phyloP scores from a whole-genome alignment of 2,113 vertebrate genomes.

The Xenopus borealis region DNA sequence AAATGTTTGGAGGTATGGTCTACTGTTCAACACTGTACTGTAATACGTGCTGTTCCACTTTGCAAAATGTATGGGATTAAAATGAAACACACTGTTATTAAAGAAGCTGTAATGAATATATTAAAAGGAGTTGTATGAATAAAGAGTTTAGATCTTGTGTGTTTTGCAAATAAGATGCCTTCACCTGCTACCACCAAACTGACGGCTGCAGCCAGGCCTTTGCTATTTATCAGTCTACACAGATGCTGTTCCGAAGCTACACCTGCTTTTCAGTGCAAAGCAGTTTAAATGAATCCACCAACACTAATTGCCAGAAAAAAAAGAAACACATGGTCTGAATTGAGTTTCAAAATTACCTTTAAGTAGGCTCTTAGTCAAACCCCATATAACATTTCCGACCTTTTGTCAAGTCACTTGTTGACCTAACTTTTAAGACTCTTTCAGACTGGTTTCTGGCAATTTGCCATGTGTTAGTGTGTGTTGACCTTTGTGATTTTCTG shows the following conservation, averaged over 20 bases:
- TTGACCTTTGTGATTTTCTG: neutral
- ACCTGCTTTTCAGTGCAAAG: neutral
- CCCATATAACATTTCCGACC: neutral
- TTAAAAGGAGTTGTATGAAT: too few relatives aligned
- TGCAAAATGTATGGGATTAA: too few relatives aligned
- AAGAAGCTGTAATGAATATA: too few relatives aligned
- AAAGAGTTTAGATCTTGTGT: too few relatives aligned
- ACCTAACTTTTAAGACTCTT: neutral
- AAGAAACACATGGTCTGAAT: neutral
- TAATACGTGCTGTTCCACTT: too few relatives aligned
- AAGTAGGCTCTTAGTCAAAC: slow-evolving; percentile 1
- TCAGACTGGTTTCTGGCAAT: neutral
- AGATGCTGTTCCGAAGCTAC: neutral
- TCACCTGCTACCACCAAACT: neutral
- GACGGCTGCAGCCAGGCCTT: neutral
- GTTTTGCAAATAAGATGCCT: too few relatives aligned
- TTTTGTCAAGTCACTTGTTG: slow-evolving; percentile 3
- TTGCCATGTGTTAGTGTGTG: neutral
- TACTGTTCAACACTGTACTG: too few relatives aligned
- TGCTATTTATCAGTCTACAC: neutral
- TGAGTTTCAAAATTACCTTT: neutral
- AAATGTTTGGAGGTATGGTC: too few relatives aligned
- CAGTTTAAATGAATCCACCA: neutral
- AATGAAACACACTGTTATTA: too few relatives aligned
- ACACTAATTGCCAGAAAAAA: neutral